These are phyloP conservation scores for Diploptera punctata DNA, from an alignment of 2,888 invertebrate species.

Conservation along the genomic window DNA sequence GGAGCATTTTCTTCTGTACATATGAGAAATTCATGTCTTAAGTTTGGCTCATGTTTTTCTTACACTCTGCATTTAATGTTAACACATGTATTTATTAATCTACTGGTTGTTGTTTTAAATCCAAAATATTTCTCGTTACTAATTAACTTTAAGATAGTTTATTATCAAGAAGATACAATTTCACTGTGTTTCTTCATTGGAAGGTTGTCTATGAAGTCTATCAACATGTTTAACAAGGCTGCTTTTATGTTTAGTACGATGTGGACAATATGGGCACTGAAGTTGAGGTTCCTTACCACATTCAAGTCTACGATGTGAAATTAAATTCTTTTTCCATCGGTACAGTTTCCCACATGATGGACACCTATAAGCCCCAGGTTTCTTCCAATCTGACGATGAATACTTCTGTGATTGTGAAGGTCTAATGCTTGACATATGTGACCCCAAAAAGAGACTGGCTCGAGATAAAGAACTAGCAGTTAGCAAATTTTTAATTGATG, in stretches of 20 bases:
- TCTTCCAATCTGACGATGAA: slow-evolving; percentile 42
- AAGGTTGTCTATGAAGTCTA: slow-evolving; percentile 27
- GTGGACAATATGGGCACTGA: slow-evolving; percentile 41
- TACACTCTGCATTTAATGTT: too few relatives aligned
- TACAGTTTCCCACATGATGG: slow-evolving; percentile 47
- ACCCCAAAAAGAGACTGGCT: slow-evolving; percentile 1
- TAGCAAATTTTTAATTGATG: not conserved
- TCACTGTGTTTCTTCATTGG: too few relatives aligned
- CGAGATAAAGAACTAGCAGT: slow-evolving; percentile 5
- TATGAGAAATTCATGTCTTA: too few relatives aligned
- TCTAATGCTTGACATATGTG: not conserved
- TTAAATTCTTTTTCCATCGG: slow-evolving; percentile 46
- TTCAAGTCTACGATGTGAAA: slow-evolving; percentile 39
- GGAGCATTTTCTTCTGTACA: too few relatives aligned
- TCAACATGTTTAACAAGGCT: slow-evolving; percentile 33
- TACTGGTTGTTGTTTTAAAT: too few relatives aligned
- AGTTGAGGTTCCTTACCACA: slow-evolving; percentile 45
- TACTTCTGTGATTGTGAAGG: slow-evolving; percentile 47
- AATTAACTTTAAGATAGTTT: too few relatives aligned
- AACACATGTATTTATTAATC: too few relatives aligned
- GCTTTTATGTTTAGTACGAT: slow-evolving; percentile 37
- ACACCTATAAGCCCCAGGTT: slow-evolving; percentile 41
- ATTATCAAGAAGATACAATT: too few relatives aligned
- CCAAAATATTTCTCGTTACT: too few relatives aligned
- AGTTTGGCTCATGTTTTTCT: too few relatives aligned